Conservation (phyloP, 2,113 vertebrate species). For the Mustelus asterias region DNA sequence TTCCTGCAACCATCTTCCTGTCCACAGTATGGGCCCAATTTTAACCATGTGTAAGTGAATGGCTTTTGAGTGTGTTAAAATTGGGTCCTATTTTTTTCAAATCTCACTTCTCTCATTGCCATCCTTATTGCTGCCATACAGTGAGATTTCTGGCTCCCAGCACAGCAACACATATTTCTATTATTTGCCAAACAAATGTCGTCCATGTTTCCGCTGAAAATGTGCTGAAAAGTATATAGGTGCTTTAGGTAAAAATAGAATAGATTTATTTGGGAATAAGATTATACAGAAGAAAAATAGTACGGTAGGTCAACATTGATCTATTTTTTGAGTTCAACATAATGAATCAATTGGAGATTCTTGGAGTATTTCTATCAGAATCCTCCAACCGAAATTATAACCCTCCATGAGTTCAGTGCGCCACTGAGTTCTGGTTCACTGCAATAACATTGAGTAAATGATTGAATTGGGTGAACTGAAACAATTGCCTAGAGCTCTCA, state of each 20-base stretch:
- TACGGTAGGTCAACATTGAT: neutral
- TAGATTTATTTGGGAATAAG: neutral
- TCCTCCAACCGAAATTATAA: neutral
- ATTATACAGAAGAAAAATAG: neutral
- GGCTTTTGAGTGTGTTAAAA: neutral
- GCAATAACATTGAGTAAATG: neutral
- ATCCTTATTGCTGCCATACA: neutral
- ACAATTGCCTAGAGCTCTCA: neutral
- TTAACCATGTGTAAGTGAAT: no score
- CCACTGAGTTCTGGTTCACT: neutral
- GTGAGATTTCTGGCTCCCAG: neutral
- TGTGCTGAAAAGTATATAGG: neutral
- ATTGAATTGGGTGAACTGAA: neutral
- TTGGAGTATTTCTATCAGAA: constrained; percentile 18
- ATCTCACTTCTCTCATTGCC: no score
- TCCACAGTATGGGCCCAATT: neutral
- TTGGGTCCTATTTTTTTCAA: no score
- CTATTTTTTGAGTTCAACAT: neutral
- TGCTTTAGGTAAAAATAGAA: neutral
- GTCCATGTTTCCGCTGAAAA: neutral
- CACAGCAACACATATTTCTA: neutral
- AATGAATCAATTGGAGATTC: neutral
- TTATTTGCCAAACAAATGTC: neutral
- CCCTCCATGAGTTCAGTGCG: neutral
- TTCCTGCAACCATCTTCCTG: neutral